A percentile compares a stretch with the other conserved stretches of the same genome.
Conservation (phyloP, 2,113 vertebrate genomes). For the Bettongia penicillata region DNA sequence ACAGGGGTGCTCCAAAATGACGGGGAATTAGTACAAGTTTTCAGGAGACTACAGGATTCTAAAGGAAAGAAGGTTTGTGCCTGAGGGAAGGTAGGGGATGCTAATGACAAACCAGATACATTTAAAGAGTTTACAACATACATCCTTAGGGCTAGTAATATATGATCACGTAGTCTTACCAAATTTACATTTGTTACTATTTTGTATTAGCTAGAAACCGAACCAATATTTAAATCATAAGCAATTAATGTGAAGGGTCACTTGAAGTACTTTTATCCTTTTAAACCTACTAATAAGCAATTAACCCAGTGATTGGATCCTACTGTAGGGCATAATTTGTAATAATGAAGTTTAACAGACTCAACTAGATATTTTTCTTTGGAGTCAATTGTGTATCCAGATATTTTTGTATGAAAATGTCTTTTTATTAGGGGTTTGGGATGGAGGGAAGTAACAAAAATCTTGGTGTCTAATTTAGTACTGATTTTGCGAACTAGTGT, state of each 20-base stretch:
- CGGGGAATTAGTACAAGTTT: not conserved
- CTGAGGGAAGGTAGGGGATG: too few relatives aligned
- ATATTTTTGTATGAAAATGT: constrained; percentile 60
- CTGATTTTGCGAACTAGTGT: constrained; percentile 33
- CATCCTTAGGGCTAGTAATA: not conserved
- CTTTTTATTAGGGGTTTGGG: not conserved
- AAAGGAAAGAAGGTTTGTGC: too few relatives aligned
- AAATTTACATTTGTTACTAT: constrained; percentile 31
- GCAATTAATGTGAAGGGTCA: constrained; percentile 18
- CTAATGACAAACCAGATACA: not conserved
- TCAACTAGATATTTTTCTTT: constrained; percentile 74
- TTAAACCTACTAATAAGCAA: constrained; percentile 66
- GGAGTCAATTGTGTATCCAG: constrained; percentile 51
- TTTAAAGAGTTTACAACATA: not conserved
- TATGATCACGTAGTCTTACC: not conserved
- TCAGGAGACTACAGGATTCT: too few relatives aligned
- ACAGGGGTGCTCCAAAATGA: not conserved
- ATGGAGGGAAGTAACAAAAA: not conserved
- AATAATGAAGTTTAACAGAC: constrained; percentile 72
- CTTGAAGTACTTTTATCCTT: constrained; percentile 48
- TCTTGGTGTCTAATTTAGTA: constrained; percentile 8
- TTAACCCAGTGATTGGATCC: constrained; percentile 63
- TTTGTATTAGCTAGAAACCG: constrained; percentile 43
- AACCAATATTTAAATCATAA: constrained; percentile 39
- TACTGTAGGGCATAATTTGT: constrained; percentile 60